These are phyloP conservation scores for Lipophrys pholis DNA, from an alignment of 2,113 vertebrate species.

Conservation along the genomic window DNA sequence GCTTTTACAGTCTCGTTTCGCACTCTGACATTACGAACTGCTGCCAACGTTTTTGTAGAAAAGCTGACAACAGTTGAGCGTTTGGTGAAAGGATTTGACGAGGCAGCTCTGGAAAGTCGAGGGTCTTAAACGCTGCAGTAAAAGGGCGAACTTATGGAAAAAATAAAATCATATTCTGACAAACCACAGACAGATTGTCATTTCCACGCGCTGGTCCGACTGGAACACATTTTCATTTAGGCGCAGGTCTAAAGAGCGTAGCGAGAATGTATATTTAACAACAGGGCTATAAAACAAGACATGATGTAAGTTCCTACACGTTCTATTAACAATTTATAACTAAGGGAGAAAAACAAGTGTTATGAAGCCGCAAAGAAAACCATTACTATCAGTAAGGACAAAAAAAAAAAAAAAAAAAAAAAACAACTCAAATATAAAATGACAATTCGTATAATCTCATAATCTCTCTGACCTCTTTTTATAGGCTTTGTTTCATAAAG, in stretches of 20 bases:
- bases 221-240: conserved; percentile 41
- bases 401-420: neutral
- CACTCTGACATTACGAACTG: conserved; percentile 29
- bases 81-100: conserved; percentile 39
- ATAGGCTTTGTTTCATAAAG: too few relatives aligned
- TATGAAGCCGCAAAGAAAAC: neutral
- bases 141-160: conserved; percentile 19
- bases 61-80: conserved; percentile 8
- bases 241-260: neutral
- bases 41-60: neutral
- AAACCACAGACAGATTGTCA: conserved; percentile 51
- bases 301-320: conserved; percentile 13
- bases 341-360: neutral
- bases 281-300: conserved; percentile 20
- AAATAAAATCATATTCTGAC: neutral
- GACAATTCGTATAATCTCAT: neutral
- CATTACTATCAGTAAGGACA: neutral
- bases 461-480: neutral
- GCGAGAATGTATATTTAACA: conserved; percentile 12
- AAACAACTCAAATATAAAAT: too few relatives aligned
- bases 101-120: conserved; percentile 26
- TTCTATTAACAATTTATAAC: neutral
- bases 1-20: conserved; percentile 32
- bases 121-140: conserved; percentile 46
- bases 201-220: conserved; percentile 57